Evolutionary conservation across 2,113 vertebrate genomes (phyloP), one percentile per base, ranked within the genome.

Genomic region (Microtus richardsoni): DNA sequence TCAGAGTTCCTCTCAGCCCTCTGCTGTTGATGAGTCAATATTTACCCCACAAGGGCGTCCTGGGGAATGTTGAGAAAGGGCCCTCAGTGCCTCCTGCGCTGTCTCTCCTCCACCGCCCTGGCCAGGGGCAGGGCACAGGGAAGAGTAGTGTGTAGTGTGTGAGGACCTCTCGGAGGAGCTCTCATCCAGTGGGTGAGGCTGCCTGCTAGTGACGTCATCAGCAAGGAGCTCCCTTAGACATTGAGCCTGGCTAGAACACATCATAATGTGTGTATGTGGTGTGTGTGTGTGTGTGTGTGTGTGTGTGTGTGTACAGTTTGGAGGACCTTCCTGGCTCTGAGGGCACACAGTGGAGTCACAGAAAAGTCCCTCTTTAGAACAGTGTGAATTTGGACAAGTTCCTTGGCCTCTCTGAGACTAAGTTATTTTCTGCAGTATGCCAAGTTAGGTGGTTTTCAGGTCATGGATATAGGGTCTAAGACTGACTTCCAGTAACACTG

Each of bases 1-100:
- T 86, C 30, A 74, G 91, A 16, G 47, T 60, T 93, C 44, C 2
- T 39, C 79, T 47, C 44, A 3, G n/a, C 54, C 49, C 24, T 28
- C 58, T 54, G 47, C 80, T 88, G 41, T 44, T 2, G 7, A 21
- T 17, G 52, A 77, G 58, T 95, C 84, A 95, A 83, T 96, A 80
- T 97, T 95, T 85, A 91, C 7, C 49, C 70, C 71, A 49, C 2
- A 3, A 52, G 36, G 36, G 39, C 36, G 82, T 94, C 70, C 96
- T 94, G 91, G 80, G 21, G 21, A 90, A 36, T 49, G 75, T 54
- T 0, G 17, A 39, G 80, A 74, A 66, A 39, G 86, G 5, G 2
- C 39, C 39, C 44, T 21, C 19, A 70, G 30, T 5, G 7, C 33
- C 66, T 36, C 21, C 44, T 22, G 8, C 17, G 10, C 30, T 3